A percentile compares a stretch with the other conserved stretches of the same genome.
These are phyloP conservation scores for Aphrocallistes beatrix DNA, from an alignment of 37 sponge, comb jelly and placozoan genomes.

Conservation along the genomic window DNA sequence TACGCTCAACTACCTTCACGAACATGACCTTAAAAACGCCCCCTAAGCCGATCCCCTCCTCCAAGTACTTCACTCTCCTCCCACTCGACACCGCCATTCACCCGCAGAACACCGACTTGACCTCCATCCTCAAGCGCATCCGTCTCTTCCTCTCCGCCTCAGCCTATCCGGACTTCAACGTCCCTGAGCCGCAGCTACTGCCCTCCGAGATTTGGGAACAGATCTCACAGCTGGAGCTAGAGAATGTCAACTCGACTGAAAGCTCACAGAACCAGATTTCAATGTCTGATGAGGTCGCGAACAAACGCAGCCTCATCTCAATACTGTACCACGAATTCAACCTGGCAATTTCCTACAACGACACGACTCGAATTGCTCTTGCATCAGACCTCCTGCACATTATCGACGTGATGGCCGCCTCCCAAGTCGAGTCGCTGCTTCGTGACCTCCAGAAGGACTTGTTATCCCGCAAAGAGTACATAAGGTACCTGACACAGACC, in stretches of 20 bases:
- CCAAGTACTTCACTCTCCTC: not conserved
- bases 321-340: not conserved
- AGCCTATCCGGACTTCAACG: not conserved
- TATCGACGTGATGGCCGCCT: not conserved
- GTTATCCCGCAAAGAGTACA: not conserved
- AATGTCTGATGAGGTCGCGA: not conserved
- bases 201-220: not conserved
- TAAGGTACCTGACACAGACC: not conserved
- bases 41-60: not conserved
- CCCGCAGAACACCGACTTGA: not conserved
- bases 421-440: not conserved
- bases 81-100: not conserved
- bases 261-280: not conserved
- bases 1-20: not conserved
- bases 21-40: not conserved
- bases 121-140: not conserved
- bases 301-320: not conserved
- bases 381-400: not conserved
- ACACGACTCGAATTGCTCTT: not conserved
- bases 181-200: not conserved
- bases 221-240: not conserved
- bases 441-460: not conserved
- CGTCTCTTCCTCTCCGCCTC: not conserved
- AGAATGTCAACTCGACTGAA: not conserved
- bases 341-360: not conserved